Evolutionary conservation across 2,113 vertebrate genomes (phyloP).

Genomic region (Polypterus bichir): DNA sequence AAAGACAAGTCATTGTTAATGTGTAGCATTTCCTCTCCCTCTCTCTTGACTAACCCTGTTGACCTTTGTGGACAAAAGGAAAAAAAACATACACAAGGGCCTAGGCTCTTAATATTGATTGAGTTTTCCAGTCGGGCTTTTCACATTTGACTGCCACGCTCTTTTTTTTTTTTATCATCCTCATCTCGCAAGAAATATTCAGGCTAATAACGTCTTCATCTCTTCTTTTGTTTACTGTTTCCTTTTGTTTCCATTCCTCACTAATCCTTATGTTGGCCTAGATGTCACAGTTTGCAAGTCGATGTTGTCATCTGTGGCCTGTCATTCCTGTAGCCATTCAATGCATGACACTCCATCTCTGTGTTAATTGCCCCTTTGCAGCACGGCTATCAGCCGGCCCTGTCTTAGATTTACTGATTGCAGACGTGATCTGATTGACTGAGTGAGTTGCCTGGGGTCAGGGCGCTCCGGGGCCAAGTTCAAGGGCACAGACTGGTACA

Average conservation of each 20-base stretch:
- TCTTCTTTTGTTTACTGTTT: constrained; percentile 30
- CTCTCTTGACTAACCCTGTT: background rate
- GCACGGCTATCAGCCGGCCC: constrained; percentile 36
- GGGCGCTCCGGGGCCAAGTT: constrained; percentile 48
- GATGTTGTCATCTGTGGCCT: constrained; percentile 34
- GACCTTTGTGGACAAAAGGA: background rate
- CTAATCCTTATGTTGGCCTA: constrained; percentile 31
- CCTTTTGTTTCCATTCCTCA: constrained; percentile 16
- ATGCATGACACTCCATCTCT: constrained; percentile 31
- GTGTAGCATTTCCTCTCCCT: background rate
- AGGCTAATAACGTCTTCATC: constrained; percentile 7
- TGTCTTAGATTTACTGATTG: constrained; percentile 37
- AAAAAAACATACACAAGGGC: background rate
- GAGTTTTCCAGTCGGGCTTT: constrained; percentile 1
- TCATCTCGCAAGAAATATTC: constrained; percentile 7
- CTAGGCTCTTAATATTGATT: background rate
- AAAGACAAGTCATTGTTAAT: background rate
- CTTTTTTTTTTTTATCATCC: background rate
- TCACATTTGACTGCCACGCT: background rate
- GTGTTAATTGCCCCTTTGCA: constrained; percentile 42
- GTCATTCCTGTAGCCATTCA: constrained; percentile 25
- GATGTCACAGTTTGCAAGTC: constrained; percentile 28
- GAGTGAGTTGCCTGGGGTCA: constrained; percentile 29
- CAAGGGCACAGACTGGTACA: constrained; percentile 59
- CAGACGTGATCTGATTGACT: constrained; percentile 29